Base-by-base conservation (phyloP, 2,888 invertebrate genomes). In the Callimorpha dominula region DNA sequence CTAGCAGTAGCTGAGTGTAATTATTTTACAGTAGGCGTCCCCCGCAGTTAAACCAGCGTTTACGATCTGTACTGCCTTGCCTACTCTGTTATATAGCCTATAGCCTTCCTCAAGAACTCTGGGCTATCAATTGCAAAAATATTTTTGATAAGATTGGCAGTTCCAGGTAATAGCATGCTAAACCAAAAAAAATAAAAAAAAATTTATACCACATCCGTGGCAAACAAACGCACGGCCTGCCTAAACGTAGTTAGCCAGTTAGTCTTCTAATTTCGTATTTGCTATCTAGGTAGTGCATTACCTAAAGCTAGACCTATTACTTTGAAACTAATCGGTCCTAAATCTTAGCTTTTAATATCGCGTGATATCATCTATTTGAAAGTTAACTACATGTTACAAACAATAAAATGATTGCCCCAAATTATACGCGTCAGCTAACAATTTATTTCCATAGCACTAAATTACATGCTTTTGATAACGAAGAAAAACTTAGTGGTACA, bases 401-500 rank as follows among this genome's bases (percentile, higher is more conserved):
- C 78, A 74, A 76, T 81, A 79, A 82, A 79, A 83, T 81, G 79
- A 79, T 71, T 76, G 75, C 81, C 64, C 71, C 73, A 82, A 83
- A 82, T 82, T 76, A 82, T 71, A 83, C 75, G 75, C 74, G 77
- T 68, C 70, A 52, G 67, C n/a, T 74, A 70, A 74, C 74, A 81
- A 83, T 77, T 82, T 71, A 72, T 78, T 75, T 66, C 65, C 74
- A 78, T 69, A 75, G 78, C 71, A 70, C 72, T 54, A 75, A 81
- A 81, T 81, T 74, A 74, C 71, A 76, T 68, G 73, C 66, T 81
- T 74, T 76, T 64, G 71, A 57, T 75, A 54, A 57, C 65, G 72
- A 74, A 14, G 14, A 60, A 31, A 60, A 46, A 46, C 43, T 46
- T 8, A 60, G 12, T 31, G 43, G 20, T 31, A 42, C 15, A 42